These are phyloP conservation scores for Lepidocyrtoides sp. DNA, from an alignment of 2,888 invertebrate species.

Conservation along the genomic window DNA sequence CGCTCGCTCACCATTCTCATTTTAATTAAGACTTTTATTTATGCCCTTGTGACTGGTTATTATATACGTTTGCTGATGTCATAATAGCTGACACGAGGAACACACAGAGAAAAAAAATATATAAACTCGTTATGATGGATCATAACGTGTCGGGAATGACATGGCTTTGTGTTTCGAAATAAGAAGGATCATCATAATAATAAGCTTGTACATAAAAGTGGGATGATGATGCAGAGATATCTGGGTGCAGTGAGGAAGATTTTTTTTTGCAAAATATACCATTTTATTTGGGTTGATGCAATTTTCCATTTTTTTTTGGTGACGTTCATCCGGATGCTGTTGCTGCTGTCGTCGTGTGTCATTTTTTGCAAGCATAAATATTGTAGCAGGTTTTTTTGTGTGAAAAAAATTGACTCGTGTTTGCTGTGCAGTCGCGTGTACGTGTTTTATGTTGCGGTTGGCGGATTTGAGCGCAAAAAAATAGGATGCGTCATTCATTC, in stretches of 20 bases:
- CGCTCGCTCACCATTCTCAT: slow-evolving; percentile 18
- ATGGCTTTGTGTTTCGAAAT: not conserved
- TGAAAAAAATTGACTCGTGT: slow-evolving; percentile 26
- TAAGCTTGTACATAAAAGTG: not conserved
- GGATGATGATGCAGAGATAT: not conserved
- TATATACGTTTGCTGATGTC: not conserved
- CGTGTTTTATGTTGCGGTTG: slow-evolving; percentile 45
- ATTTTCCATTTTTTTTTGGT: not conserved
- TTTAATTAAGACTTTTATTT: slow-evolving; percentile 71
- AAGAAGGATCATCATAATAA: slow-evolving; percentile 42
- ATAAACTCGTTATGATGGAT: slow-evolving; percentile 27
- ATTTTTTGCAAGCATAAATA: not conserved
- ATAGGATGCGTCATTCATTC: slow-evolving; percentile 3
- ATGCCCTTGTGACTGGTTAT: slow-evolving; percentile 32
- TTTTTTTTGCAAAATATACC: slow-evolving; percentile 10
- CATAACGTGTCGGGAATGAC: slow-evolving; percentile 45
- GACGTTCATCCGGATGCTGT: no score
- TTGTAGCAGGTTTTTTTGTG: no score
- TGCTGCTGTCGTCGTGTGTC: no score
- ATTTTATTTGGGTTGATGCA: not conserved
- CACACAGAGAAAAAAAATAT: not conserved
- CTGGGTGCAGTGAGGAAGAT: not conserved
- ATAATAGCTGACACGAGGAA: slow-evolving; percentile 19
- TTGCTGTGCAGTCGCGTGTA: not conserved
- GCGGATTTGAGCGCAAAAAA: not conserved